phyloP scores from a whole-genome alignment of 2,888 invertebrate genomes.

The Podabrus alpinus region DNA sequence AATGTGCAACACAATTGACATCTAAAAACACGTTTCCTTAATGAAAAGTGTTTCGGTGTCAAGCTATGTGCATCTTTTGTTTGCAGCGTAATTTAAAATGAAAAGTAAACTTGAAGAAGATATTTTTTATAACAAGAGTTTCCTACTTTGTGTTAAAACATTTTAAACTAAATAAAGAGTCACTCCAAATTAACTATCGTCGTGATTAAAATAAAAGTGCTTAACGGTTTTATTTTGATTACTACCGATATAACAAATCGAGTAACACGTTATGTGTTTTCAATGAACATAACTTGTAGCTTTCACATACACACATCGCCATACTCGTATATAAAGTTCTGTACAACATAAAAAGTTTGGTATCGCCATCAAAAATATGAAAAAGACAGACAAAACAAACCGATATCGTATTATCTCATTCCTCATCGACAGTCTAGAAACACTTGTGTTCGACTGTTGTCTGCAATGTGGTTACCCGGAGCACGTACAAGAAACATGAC shows the following conservation, averaged over 20 bases:
- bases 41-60: background rate
- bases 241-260: background rate
- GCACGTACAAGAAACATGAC: constrained; percentile 49
- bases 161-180: background rate
- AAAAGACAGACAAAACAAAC: constrained; percentile 33
- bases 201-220: background rate
- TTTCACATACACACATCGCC: constrained; percentile 22
- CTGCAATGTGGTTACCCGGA: constrained; percentile 41
- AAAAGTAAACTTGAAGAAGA: background rate
- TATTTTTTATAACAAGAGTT: background rate
- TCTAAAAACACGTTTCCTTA: background rate
- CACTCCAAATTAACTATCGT: background rate
- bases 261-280: background rate
- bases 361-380: constrained; percentile 23
- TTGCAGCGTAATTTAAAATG: background rate
- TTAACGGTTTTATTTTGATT: background rate
- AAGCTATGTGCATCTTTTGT: background rate
- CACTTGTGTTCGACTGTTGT: constrained; percentile 43
- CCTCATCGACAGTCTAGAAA: constrained; percentile 41
- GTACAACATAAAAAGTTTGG: constrained; percentile 21
- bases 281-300: constrained; percentile 14
- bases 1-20: background rate
- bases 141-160: background rate
- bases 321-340: constrained; percentile 25
- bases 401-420: constrained; percentile 39